A percentile compares a stretch with the other conserved stretches of the same genome.
phyloP scores from a whole-genome alignment of 2,888 invertebrate genomes.

The Taphrorychus bicolor region DNA sequence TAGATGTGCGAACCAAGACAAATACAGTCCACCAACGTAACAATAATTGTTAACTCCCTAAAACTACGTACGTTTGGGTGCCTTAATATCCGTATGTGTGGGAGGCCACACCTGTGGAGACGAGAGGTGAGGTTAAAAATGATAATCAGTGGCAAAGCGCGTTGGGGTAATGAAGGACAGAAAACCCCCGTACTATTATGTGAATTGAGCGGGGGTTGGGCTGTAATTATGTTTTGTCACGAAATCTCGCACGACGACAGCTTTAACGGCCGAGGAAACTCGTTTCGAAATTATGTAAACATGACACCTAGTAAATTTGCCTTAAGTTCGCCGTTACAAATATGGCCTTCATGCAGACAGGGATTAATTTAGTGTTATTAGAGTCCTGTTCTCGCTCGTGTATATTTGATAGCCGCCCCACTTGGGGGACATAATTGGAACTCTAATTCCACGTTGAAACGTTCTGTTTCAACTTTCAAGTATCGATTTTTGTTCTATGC shows the following conservation, averaged over 20 bases:
- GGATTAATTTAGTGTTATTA: slow-evolving; percentile 14
- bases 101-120: not conserved
- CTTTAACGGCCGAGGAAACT: slow-evolving; percentile 27
- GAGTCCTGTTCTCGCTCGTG: slow-evolving; percentile 8
- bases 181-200: slow-evolving; percentile 24
- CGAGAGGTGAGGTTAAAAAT: not conserved
- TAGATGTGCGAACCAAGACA: no score
- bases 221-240: slow-evolving; percentile 37
- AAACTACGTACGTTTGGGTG: no score
- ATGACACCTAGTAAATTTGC: slow-evolving; percentile 34
- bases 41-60: no score
- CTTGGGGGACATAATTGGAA: not conserved
- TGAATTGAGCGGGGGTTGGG: slow-evolving; percentile 18
- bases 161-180: not conserved
- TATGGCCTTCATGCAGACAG: slow-evolving; percentile 15
- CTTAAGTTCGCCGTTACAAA: slow-evolving; percentile 28
- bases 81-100: no score
- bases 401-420: slow-evolving; percentile 1
- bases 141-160: not conserved
- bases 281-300: slow-evolving; percentile 32
- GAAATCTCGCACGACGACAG: slow-evolving; percentile 26
- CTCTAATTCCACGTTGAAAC: no score
- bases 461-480: no score
- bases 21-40: no score
- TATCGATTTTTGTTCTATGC: no score